Base-by-base conservation (phyloP, 2,113 vertebrate genomes). In the Odocoileus hemionus region DNA sequence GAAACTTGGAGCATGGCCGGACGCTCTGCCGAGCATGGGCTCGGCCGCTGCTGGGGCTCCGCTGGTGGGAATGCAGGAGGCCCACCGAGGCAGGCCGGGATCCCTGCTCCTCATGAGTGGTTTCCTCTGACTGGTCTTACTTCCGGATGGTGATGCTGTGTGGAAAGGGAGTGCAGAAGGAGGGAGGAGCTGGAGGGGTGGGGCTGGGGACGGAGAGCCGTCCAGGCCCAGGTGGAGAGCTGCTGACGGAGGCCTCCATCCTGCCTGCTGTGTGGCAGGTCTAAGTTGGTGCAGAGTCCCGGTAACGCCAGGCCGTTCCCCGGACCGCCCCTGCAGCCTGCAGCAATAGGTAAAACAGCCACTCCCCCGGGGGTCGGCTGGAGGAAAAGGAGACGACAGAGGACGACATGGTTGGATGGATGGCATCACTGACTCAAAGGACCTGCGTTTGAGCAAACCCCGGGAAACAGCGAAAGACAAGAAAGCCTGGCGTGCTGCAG, bases 151-250 rank as follows among this genome's bases (percentile, higher is more conserved):
- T 30, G 25, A 28, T 1, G 7, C 47, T 55, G 2, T 17, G 76
- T 58, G 28, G 85, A 54, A 90, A 89, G 74, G 25, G 74, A 55
- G 45, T 23, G 3, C 8, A 1, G 33, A 55, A 39, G 23, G 43
- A 28, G 14, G 15, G 0, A 2, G 84, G 28, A 33, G 17, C 23
- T 0, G 1, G 28, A n/a, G 54, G 6, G 3, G 21, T 13, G 7
- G 25, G 26, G 57, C 33, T 2, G 1, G 50, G 39, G 19, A 28
- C 3, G 1, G 11, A 52, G 92, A 84, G 21, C 52, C 14, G 9
- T 26, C 52, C 36, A 74, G 83, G 47, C 60, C 39, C 30, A n/a
- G 33, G 12, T 21, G 45, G 15, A 58, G 26, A 50, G 36, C 30
- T 54, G 17, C 88, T 67, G n/a, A 47, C 15, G 19, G 45, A 94